Evolutionary conservation across 2,888 invertebrate species (phyloP).

Genomic region (Autographa pulchrina): DNA sequence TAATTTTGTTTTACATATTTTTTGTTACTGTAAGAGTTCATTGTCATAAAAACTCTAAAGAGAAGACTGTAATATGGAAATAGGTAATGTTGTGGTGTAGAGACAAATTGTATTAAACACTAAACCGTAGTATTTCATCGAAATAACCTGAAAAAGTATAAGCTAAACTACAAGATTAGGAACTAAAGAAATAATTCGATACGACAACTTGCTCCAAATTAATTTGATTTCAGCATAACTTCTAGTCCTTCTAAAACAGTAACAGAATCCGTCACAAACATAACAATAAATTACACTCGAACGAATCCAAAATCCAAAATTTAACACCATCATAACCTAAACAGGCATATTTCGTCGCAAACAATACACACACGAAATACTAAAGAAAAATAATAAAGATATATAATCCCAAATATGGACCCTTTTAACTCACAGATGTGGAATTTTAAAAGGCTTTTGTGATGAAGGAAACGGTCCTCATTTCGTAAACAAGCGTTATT

Average conservation of each 20-base stretch:
- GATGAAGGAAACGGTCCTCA: slow-evolving; percentile 24
- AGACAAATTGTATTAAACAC: no score
- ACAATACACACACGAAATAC: slow-evolving; percentile 8
- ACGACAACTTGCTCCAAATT: no score
- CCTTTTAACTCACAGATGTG: slow-evolving; percentile 48
- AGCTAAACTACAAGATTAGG: no score
- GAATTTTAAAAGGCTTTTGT: slow-evolving; percentile 55
- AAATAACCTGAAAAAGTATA: no score
- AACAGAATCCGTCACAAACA: not conserved
- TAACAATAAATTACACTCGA: not conserved
- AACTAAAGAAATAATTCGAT: no score
- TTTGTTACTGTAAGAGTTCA: no score
- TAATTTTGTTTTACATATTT: not conserved
- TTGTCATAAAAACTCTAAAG: no score
- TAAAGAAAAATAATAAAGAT: slow-evolving; percentile 27
- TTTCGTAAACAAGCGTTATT: slow-evolving; percentile 38
- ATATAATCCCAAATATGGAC: slow-evolving; percentile 33
- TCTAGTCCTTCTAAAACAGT: not conserved
- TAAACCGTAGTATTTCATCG: no score
- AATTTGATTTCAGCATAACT: not conserved
- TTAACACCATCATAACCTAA: not conserved
- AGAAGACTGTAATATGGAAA: no score
- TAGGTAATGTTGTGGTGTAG: no score
- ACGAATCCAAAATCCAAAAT: not conserved
- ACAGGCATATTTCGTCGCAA: not conserved